Conservation (phyloP, 2,888 invertebrate species). For the Metacarcinus magister region DNA sequence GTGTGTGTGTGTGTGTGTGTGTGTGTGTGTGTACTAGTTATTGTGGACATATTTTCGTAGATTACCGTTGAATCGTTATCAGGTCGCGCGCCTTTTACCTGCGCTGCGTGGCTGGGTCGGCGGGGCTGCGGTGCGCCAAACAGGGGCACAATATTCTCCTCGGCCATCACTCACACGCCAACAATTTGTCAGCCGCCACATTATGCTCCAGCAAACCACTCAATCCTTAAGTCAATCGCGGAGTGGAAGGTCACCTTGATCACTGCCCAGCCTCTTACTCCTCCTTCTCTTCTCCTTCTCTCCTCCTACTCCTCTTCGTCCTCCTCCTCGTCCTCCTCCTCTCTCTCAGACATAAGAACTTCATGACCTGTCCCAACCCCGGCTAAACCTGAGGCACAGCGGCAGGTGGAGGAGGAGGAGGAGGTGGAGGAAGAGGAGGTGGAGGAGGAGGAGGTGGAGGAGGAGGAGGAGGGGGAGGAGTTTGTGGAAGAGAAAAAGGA, state of each 20-base stretch:
- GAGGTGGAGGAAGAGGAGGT: neutral
- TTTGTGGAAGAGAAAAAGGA: neutral
- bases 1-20: too few relatives aligned
- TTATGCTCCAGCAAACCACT: conserved; percentile 58
- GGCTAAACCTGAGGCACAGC: neutral
- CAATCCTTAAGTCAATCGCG: conserved; percentile 49
- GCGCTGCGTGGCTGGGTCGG: too few relatives aligned
- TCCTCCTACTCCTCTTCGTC: neutral
- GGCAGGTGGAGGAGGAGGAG: neutral
- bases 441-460: neutral
- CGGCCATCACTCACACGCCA: conserved; percentile 47
- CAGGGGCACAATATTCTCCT: neutral
- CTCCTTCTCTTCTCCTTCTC: neutral
- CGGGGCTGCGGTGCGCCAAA: too few relatives aligned
- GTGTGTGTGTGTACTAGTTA: too few relatives aligned
- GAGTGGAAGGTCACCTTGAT: conserved; percentile 64
- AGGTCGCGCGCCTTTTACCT: too few relatives aligned
- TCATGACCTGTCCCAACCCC: neutral
- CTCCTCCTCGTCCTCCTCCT: neutral
- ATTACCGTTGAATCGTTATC: too few relatives aligned
- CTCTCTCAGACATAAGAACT: neutral
- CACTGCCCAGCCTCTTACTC: neutral
- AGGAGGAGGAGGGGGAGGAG: neutral
- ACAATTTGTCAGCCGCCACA: conserved; percentile 69
- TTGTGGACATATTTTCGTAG: too few relatives aligned